phyloP scores from a whole-genome alignment of 2,797 vertebrate genomes.

The Thalassophryne amazonica region DNA sequence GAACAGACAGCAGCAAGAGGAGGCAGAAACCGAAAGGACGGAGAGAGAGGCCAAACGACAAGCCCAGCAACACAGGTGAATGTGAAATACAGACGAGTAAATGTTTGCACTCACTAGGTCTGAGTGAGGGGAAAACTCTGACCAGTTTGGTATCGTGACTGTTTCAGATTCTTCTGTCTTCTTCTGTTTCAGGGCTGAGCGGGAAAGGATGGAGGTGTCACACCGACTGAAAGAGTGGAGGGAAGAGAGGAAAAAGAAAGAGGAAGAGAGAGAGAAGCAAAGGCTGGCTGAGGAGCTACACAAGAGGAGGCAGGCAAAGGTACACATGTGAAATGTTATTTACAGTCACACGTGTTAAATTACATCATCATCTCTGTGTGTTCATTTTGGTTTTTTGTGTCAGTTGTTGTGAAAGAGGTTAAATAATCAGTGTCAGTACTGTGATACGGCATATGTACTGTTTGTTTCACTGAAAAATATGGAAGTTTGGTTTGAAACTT shows the following conservation, averaged over 20 bases:
- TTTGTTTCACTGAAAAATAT: too few species aligned
- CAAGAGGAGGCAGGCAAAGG: conserved; percentile 72
- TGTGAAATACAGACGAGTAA: neutral
- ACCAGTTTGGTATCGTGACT: neutral
- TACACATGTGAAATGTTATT: conserved; percentile 9
- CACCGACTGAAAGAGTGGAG: conserved; percentile 80
- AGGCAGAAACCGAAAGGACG: conserved; percentile 48
- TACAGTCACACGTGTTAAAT: too few species aligned
- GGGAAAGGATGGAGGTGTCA: conserved; percentile 75
- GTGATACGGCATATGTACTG: too few species aligned
- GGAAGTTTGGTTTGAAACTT: too few species aligned
- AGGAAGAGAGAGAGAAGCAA: conserved; percentile 70
- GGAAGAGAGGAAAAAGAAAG: conserved; percentile 72
- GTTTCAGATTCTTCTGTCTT: neutral
- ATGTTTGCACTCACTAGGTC: too few species aligned
- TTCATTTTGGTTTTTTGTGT: too few species aligned
- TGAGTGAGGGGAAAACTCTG: too few species aligned
- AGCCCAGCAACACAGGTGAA: conserved; percentile 68
- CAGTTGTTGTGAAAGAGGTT: neutral
- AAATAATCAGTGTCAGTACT: neutral
- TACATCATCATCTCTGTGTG: neutral
- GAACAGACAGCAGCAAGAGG: conserved; percentile 75
- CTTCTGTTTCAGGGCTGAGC: conserved; percentile 54
- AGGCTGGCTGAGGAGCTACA: conserved; percentile 75
- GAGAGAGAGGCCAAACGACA: conserved; percentile 50